Evolutionary conservation across 2,888 invertebrate species (phyloP), one percentile per base, ranked within the genome.

Genomic region (Philopedon plagiatum): DNA sequence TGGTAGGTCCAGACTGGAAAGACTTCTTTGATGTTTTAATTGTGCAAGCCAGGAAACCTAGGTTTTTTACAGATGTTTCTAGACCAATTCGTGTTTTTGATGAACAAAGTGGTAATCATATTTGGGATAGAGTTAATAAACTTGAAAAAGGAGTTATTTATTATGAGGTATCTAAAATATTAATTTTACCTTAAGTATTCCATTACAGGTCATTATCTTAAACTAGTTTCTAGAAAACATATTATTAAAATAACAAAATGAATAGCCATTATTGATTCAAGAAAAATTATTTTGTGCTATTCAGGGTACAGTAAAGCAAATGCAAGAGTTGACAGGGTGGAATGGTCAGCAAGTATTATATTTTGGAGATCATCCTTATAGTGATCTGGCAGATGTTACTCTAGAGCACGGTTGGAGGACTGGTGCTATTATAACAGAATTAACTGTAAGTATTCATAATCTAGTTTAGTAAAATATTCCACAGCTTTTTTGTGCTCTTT

Each of bases 301-400:
- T n/a, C 82, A 97, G 95, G 98, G 98, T 0, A 98, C 97, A 39
- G 94, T 98, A 18, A 93, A 93, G 79, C 94, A 96, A 83, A 87
- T 99, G 32, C 95, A 96, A 85, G 93, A 95, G 71, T 88, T 98
- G 84, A 98, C 97, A 0, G 96, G 95, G 0, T 98, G 98, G 97
- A 87, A 89, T 67, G 97, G 97, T 0, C 94, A 95, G 80, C 94
- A 95, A 80, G 98, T 98, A 44, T 86, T 99, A 19, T 99, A 99
- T 86, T 98, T 98, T 86, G 98, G 99, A 0, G 99, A 99, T 87
- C 99, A 99, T 87, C 98, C 98, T 0, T 98, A 98, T 87, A 96
- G 93, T 81, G 99, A 99, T 87, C 89, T 99, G 69, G 98, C 98
- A 7, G 98, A 98, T 87, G 96, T 97, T 39, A 97, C 97, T 0